Evolutionary conservation across 2,113 vertebrate species (phyloP).

Genomic region (Sterna hirundo): DNA sequence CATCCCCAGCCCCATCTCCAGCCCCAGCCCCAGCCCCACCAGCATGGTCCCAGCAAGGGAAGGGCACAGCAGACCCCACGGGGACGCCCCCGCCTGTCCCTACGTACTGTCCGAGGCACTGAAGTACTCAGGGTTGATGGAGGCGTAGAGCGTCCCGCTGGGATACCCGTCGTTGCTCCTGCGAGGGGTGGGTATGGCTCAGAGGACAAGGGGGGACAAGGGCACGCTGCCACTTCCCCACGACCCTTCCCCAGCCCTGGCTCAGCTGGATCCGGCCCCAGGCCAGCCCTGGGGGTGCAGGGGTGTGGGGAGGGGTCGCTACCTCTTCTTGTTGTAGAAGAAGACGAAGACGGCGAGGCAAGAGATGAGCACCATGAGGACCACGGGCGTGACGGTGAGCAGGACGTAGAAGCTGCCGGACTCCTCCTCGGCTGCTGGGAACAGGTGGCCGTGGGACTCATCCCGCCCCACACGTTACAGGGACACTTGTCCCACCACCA

Average conservation of each 20-base stretch:
- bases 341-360: slow-evolving; percentile 64
- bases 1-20: too few relatives aligned
- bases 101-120: slow-evolving; percentile 74
- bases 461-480: background rate
- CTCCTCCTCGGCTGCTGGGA: slow-evolving; percentile 70
- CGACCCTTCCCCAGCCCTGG: background rate
- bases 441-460: accelerated
- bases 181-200: background rate
- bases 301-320: accelerated
- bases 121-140: slow-evolving; percentile 83
- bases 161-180: slow-evolving; percentile 67
- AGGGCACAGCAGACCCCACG: accelerated
- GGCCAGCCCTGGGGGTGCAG: background rate
- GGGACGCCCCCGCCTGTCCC: background rate
- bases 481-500: background rate
- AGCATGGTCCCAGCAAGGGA: too few relatives aligned
- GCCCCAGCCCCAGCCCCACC: background rate
- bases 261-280: accelerated
- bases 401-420: slow-evolving; percentile 65
- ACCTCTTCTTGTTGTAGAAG: slow-evolving; percentile 80
- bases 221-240: background rate
- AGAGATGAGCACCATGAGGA: slow-evolving; percentile 70
- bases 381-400: slow-evolving; percentile 68
- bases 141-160: slow-evolving; percentile 74
- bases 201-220: too few relatives aligned